A percentile compares a stretch with the other conserved stretches of the same genome.
Evolutionary conservation across 2,797 vertebrate genomes (phyloP).

Genomic region (Rousettus madagascariensis): DNA sequence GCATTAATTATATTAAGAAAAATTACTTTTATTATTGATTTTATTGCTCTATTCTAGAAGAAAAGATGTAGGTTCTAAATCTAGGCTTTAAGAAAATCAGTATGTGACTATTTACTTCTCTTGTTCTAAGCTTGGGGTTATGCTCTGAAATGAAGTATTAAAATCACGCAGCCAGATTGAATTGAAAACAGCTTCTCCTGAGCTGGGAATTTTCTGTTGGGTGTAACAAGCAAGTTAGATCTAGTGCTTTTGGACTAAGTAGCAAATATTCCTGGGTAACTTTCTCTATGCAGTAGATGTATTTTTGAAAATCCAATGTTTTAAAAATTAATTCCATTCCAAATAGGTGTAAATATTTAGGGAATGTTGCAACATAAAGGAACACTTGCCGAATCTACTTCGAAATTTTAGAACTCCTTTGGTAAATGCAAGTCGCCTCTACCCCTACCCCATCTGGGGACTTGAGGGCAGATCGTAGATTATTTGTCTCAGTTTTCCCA

Average conservation of each 20-base stretch:
- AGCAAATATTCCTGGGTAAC: background rate
- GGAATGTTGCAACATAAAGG: background rate
- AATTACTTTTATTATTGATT: background rate
- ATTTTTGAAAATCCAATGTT: background rate
- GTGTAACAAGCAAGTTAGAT: background rate
- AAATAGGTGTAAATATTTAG: background rate
- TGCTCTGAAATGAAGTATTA: background rate
- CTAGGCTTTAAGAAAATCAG: background rate
- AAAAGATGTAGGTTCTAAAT: background rate
- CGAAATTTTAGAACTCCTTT: background rate
- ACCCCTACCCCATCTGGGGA: background rate
- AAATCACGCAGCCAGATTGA: background rate
- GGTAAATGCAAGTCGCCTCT: background rate
- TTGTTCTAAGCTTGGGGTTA: background rate
- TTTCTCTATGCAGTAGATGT: background rate
- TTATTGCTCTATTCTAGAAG: background rate
- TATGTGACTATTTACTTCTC: background rate
- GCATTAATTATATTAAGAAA: background rate
- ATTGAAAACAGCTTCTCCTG: background rate
- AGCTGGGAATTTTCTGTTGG: background rate
- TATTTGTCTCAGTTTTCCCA: background rate
- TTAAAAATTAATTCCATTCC: background rate
- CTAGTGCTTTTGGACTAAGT: background rate
- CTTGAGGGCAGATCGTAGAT: background rate
- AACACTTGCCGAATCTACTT: background rate